Conservation (phyloP, 2,113 vertebrate species). For the Fukomys damarensis region DNA sequence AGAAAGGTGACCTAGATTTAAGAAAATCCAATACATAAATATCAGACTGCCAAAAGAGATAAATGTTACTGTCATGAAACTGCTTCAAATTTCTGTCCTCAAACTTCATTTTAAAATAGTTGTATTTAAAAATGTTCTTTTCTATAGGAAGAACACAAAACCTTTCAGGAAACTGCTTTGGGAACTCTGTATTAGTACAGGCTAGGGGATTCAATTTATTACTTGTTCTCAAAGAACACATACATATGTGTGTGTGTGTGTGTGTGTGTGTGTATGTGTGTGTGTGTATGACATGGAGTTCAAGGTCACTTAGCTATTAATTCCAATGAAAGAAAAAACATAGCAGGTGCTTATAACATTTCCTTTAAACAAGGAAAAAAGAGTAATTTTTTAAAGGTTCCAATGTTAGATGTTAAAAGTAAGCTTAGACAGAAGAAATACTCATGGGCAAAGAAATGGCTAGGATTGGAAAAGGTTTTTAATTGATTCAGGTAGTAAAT, state of each 20-base stretch:
- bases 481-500: conserved; percentile 6
- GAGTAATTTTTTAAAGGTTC: conserved; percentile 5
- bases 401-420: conserved; percentile 62
- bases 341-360: conserved; percentile 53
- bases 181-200: conserved; percentile 50
- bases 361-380: conserved; percentile 64
- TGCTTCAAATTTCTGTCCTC: conserved; percentile 68
- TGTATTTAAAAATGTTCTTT: conserved; percentile 68
- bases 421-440: not conserved
- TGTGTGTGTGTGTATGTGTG: not conserved
- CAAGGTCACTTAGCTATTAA: conserved; percentile 74
- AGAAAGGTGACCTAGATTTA: conserved; percentile 81
- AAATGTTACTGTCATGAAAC: conserved; percentile 74
- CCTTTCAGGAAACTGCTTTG: conserved; percentile 73
- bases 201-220: conserved; percentile 62
- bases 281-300: conserved; percentile 36
- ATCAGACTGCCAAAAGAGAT: conserved; percentile 76
- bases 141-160: conserved; percentile 67
- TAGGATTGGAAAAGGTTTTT: conserved; percentile 2
- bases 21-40: conserved; percentile 79
- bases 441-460: not conserved
- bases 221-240: conserved; percentile 55
- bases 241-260: not conserved
- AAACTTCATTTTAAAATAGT: conserved; percentile 71
- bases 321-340: conserved; percentile 70